Base-by-base conservation (phyloP, 2,888 invertebrate species). In the Ptychoptera contaminata region DNA sequence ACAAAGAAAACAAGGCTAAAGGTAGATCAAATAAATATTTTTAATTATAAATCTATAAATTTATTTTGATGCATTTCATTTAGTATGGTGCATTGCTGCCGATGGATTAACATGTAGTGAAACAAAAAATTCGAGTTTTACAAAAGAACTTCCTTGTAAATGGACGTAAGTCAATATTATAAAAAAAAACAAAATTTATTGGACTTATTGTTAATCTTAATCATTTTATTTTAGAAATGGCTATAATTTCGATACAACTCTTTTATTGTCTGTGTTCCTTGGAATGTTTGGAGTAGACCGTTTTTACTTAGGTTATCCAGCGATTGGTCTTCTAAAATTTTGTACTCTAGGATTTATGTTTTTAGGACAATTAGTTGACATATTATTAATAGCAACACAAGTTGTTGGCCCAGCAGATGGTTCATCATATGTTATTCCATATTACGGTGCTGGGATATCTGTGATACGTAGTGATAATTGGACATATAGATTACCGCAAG, bases 251-350 rank as follows among this genome's bases (percentile, higher is more conserved):
- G 92, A 94, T 61, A 87, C 88, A 44, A 83, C 97, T 0, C 68
- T 98, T 38, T 67, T 97, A 32, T 70, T 98, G 5, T 97, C 97
- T 0, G 85, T 98, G 42, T 98, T 98, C 62, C 71, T 97, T 46
- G 98, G 98, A 29, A 93, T 96, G 88, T 91, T 98, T 69, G 98
- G 98, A 14, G 74, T 90, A 16, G 98, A 98, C 62, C 72, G 98
- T 48, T 96, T 98, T 67, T 98, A 98, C 60, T 71, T 98, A n/a
- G 98, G 98, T 29, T 97, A 97, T 63, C 93, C 92, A 43, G 96
- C 92, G 1, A 77, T 97, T 52, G 97, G 96, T 1, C 67, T 96
- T 48, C 77, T 94, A 23, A 97, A 98, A 65, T 75, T 97, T 50
- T 91, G 93, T 59, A 96, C 97, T 1, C 69, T 96, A 45, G 97